Conservation (phyloP, 2,113 vertebrate genomes). For the Zapus hudsonius region DNA sequence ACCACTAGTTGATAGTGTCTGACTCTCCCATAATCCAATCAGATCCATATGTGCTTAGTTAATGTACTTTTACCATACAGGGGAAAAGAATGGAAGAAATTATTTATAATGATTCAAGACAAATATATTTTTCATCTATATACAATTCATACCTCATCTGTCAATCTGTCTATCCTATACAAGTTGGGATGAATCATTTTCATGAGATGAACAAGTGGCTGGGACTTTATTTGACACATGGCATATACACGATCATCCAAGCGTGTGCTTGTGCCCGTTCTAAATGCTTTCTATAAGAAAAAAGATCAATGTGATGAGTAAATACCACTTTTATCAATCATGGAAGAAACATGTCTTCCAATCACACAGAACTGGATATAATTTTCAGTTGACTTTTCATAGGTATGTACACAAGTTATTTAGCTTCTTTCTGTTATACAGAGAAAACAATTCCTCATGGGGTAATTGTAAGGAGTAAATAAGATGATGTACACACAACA, state of each 20-base stretch:
- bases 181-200: slow-evolving; percentile 95
- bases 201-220: slow-evolving; percentile 95
- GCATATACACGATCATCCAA: slow-evolving; percentile 96
- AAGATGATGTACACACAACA: not conserved
- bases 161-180: slow-evolving; percentile 95
- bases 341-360: not conserved
- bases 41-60: not conserved
- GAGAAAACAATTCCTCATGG: not conserved
- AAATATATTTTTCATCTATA: not conserved
- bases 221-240: slow-evolving; percentile 98
- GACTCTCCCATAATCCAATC: not conserved
- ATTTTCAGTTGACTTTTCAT: not conserved
- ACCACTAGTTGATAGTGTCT: not conserved
- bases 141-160: slow-evolving; percentile 90
- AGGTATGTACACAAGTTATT: not conserved
- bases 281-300: slow-evolving; percentile 92
- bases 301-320: not conserved
- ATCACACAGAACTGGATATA: not conserved
- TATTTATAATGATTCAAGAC: not conserved
- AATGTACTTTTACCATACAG: not conserved
- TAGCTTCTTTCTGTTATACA: not conserved
- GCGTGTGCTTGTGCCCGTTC: slow-evolving; percentile 94
- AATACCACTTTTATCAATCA: not conserved
- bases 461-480: not conserved
- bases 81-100: not conserved